phyloP scores from a whole-genome alignment of 2,888 invertebrate species.

The Xylophagus ater region DNA sequence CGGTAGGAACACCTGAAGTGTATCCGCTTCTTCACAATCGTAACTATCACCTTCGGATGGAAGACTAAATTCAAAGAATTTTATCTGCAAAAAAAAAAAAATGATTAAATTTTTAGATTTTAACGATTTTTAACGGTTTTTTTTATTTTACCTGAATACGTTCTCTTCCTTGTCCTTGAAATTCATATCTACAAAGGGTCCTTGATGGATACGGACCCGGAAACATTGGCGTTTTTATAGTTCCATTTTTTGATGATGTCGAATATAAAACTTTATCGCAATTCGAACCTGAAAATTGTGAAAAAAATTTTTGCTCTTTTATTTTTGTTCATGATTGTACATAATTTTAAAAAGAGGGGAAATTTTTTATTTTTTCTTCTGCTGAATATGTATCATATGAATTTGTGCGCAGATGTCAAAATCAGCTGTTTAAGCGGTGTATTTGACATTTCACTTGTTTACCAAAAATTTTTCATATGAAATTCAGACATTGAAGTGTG shows the following conservation, averaged over 20 bases:
- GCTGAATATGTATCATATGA: no score
- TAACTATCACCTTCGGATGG: constrained; percentile 30
- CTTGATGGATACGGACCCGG: constrained; percentile 71
- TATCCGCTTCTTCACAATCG: constrained; percentile 30
- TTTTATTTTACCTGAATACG: constrained; percentile 56
- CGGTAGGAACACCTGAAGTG: constrained; percentile 53
- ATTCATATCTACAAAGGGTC: constrained; percentile 80
- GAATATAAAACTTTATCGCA: constrained; percentile 71
- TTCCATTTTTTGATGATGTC: constrained; percentile 69
- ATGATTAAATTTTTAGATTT: background rate
- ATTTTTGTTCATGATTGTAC: no score
- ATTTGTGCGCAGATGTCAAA: no score
- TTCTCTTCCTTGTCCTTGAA: constrained; percentile 76
- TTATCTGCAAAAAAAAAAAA: constrained; percentile 24
- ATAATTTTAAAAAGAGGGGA: no score
- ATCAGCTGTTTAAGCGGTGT: no score
- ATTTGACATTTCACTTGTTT: no score
- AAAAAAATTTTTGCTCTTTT: no score
- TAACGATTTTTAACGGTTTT: background rate
- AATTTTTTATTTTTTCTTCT: no score
- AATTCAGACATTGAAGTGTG: no score
- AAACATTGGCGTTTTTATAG: constrained; percentile 73
- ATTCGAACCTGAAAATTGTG: constrained; percentile 64
- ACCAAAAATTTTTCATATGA: no score
- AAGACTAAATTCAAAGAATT: constrained; percentile 35